Evolutionary conservation across 2,797 vertebrate genomes (phyloP).

Genomic region (Falco peregrinus): DNA sequence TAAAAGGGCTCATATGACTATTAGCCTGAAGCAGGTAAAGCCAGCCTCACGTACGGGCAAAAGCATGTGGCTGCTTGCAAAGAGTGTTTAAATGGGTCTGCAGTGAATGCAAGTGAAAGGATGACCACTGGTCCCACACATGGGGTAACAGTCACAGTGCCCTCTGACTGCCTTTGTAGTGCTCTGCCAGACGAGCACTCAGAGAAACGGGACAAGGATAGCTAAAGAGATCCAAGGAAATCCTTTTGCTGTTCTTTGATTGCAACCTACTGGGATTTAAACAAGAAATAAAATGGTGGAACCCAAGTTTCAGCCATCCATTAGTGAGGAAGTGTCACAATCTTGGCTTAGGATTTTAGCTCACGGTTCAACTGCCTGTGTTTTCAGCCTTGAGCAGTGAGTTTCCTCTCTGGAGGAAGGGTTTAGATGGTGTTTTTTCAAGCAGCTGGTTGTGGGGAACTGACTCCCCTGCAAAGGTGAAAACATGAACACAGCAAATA

Average conservation of each 20-base stretch:
- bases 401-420: neutral
- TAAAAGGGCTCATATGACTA: neutral
- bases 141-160: neutral
- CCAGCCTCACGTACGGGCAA: neutral
- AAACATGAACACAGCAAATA: neutral
- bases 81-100: neutral
- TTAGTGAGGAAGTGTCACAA: neutral
- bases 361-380: neutral
- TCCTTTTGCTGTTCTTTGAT: neutral
- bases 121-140: rapidly evolving
- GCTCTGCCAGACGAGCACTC: neutral
- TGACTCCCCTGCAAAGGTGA: neutral
- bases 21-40: neutral
- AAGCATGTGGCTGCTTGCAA: neutral
- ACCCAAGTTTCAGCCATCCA: neutral
- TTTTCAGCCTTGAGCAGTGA: neutral
- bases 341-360: neutral
- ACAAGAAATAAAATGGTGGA: neutral
- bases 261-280: neutral
- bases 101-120: rapidly evolving
- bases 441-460: neutral
- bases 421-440: neutral
- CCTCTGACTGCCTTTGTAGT: neutral
- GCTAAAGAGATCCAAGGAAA: neutral
- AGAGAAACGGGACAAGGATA: neutral